phyloP scores from a whole-genome alignment of 23 tunicate species.

The Trididemnum clinides region DNA sequence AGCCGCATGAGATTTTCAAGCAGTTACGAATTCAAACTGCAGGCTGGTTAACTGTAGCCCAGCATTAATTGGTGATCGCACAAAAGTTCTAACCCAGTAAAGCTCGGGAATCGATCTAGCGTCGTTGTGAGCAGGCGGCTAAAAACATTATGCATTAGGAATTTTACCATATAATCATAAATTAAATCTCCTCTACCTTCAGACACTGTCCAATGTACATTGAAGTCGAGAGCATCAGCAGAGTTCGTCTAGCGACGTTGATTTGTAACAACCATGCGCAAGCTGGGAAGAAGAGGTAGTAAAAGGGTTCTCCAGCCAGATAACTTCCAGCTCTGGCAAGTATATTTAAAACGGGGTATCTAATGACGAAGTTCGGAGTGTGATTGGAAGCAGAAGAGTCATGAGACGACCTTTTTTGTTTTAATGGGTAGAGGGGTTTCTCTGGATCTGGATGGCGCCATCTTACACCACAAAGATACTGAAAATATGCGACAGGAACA shows the following conservation, averaged over 20 bases:
- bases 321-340: conserved; percentile 57
- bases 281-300: conserved; percentile 75
- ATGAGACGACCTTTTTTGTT: background rate
- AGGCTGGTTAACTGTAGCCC: no score
- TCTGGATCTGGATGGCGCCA: conserved; percentile 51
- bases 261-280: conserved; percentile 75
- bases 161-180: no score
- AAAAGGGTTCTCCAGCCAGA: conserved; percentile 85
- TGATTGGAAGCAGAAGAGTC: background rate
- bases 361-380: background rate
- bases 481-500: conserved; percentile 60
- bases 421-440: conserved; percentile 27
- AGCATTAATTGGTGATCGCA: no score
- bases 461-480: conserved; percentile 62
- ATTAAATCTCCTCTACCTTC: no score
- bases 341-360: conserved; percentile 12
- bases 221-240: conserved; percentile 42
- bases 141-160: no score
- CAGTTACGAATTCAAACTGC: no score
- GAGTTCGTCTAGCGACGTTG: conserved; percentile 64
- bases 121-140: no score
- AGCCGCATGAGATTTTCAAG: no score
- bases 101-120: no score
- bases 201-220: conserved; percentile 88
- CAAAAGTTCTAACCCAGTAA: no score